phyloP scores from a whole-genome alignment of 2,797 vertebrate genomes.

The Cacajao melanocephalus region DNA sequence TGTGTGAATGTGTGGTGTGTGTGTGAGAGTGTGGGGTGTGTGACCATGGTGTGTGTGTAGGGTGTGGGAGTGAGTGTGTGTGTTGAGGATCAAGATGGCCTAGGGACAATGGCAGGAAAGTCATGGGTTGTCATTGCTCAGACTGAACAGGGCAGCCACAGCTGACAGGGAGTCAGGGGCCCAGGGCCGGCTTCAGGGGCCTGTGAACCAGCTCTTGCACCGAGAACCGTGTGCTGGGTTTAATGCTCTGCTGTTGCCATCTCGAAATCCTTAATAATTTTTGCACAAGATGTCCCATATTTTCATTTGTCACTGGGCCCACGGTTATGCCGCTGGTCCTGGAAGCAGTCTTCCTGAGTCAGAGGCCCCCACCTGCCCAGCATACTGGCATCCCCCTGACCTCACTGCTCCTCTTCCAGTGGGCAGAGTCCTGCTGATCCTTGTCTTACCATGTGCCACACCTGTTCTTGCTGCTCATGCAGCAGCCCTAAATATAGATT shows the following conservation, averaged over 20 bases:
- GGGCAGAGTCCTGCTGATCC: not conserved
- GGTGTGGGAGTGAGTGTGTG: not conserved
- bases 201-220: rapidly evolving
- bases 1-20: not conserved
- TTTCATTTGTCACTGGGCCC: not conserved
- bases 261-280: not conserved
- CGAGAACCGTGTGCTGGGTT: not conserved
- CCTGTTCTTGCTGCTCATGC: not conserved
- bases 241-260: not conserved
- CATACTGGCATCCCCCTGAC: not conserved
- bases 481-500: not conserved
- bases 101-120: not conserved
- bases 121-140: not conserved
- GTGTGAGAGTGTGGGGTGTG: too few species aligned
- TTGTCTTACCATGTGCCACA: not conserved
- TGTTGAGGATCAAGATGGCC: not conserved
- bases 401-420: not conserved
- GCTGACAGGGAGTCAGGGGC: not conserved
- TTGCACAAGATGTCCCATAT: not conserved
- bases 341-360: not conserved
- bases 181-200: too few species aligned
- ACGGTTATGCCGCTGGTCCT: not conserved
- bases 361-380: not conserved
- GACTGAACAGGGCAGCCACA: not conserved
- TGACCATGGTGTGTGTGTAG: too few species aligned